Percentiles rank a stretch among this genome's conserved stretches.
Evolutionary conservation across 2,797 vertebrate species (phyloP).

Genomic region (Propithecus perrieri): DNA sequence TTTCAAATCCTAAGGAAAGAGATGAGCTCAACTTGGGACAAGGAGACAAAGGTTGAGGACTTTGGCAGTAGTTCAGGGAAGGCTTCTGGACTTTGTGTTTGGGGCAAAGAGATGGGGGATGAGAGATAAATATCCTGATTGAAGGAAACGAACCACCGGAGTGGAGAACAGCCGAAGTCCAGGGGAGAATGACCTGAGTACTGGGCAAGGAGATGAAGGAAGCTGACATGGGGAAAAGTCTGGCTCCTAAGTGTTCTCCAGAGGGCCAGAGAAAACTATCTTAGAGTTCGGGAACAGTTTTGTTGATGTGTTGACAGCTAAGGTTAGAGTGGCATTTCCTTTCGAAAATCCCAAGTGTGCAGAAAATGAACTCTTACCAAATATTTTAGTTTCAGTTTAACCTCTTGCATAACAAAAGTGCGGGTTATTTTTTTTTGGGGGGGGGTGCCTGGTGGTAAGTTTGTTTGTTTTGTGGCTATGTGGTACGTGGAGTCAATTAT

Average conservation of each 20-base stretch:
- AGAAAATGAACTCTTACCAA: slow-evolving; percentile 64
- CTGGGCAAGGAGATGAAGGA: neutral
- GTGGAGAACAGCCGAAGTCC: neutral
- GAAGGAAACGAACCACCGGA: neutral
- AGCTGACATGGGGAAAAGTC: slow-evolving; percentile 13
- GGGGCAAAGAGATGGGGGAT: neutral
- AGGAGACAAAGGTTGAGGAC: neutral
- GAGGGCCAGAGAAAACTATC: slow-evolving; percentile 63
- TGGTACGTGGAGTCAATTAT: neutral
- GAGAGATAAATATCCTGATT: neutral
- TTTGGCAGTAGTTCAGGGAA: neutral
- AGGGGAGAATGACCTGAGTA: neutral
- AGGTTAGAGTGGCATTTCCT: slow-evolving; percentile 76
- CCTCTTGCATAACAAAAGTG: slow-evolving; percentile 3
- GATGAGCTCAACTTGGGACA: neutral
- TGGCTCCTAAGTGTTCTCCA: slow-evolving; percentile 54
- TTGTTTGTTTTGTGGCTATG: neutral
- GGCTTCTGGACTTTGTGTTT: neutral
- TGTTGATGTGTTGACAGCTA: slow-evolving; percentile 76
- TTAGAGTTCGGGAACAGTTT: slow-evolving; percentile 69
- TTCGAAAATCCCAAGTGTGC: slow-evolving; percentile 60
- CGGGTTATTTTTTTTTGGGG: neutral
- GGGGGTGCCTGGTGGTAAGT: neutral
- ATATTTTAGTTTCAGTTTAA: slow-evolving; percentile 64
- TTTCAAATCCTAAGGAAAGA: neutral